Percentiles rank a stretch among this genome's conserved stretches.
Evolutionary conservation across 2,797 vertebrate species (phyloP).

Genomic region (Natrix natrix): DNA sequence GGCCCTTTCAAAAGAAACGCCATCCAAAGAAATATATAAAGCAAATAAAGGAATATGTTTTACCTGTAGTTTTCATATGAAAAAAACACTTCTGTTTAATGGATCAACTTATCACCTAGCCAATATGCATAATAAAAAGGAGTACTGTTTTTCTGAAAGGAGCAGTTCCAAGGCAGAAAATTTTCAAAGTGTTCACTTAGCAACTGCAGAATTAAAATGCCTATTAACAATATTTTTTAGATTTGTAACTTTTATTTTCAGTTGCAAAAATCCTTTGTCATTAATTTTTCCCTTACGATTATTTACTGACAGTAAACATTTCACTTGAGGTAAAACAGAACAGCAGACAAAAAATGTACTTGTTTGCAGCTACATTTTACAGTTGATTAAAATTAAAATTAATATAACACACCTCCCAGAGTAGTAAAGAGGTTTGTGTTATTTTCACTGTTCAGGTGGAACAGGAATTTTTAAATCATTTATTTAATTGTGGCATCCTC

Average conservation of each 20-base stretch:
- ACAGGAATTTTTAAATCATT: background rate
- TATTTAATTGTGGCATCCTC: background rate
- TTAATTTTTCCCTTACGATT: background rate
- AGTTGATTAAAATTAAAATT: background rate
- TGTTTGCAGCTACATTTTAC: background rate
- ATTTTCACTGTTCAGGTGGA: background rate
- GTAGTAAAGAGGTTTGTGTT: conserved; percentile 18
- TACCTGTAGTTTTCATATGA: background rate
- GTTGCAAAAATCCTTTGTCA: background rate
- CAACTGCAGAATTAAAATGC: background rate
- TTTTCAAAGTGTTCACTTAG: background rate
- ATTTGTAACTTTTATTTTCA: background rate
- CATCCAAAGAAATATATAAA: conserved; percentile 16
- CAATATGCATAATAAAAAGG: background rate
- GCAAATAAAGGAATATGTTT: background rate
- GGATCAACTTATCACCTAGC: background rate
- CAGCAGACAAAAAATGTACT: background rate
- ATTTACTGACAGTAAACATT: background rate
- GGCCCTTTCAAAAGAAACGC: conserved; percentile 35
- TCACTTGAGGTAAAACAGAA: background rate
- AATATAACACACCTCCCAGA: background rate
- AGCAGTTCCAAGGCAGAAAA: background rate
- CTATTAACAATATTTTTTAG: background rate
- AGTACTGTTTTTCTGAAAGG: background rate
- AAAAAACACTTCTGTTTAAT: background rate